Evolutionary conservation across 2,888 invertebrate genomes (phyloP), one percentile per base, ranked within the genome.

Genomic region (Andrena minutula): DNA sequence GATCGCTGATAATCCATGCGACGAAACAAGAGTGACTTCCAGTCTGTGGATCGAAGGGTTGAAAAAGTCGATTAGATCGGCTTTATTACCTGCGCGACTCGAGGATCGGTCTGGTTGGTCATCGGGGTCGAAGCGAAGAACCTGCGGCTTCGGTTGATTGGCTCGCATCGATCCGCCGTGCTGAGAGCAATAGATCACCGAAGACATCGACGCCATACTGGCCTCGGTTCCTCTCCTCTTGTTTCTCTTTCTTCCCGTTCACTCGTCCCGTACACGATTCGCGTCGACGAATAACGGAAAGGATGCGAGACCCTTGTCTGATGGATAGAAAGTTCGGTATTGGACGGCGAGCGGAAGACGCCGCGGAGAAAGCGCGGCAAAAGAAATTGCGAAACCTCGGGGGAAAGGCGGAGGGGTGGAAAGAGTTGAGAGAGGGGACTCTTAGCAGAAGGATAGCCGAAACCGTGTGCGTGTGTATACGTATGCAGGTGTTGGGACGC

Each of bases 141-240:
- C 75, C 78, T 71, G 77, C 71, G 78, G 70, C 71, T 83, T 72
- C 83, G 75, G 85, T 88, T 87, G 90, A 89, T 90, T 87, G 91
- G 86, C 82, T 83, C 88, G 86, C 83, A 89, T 90, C 90, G 90
- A 91, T 90, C 87, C 83, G 69, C 73, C 74, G 86, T 75, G 86
- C 87, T 79, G 82, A 79, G 84, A 86, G 86, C 89, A 82, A 90
- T 89, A 90, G 88, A 91, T 91, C 90, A 90, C 75, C 75, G 80
- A 73, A 75, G 87, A 88, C 85, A 86, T 80, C 84, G 85, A 88
- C 88, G 88, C 88, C 88, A 89, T 88, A 80, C 83, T 79, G 79
- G 60, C 64, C 74, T 70, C 79, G 53, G 28, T 41, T 72, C 35
- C 51, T 41, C 47, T 56, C 71, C 65, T 56, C 30, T 60, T 65